Evolutionary conservation across 2,113 vertebrate genomes (phyloP).

Genomic region (Dasyprocta punctata): DNA sequence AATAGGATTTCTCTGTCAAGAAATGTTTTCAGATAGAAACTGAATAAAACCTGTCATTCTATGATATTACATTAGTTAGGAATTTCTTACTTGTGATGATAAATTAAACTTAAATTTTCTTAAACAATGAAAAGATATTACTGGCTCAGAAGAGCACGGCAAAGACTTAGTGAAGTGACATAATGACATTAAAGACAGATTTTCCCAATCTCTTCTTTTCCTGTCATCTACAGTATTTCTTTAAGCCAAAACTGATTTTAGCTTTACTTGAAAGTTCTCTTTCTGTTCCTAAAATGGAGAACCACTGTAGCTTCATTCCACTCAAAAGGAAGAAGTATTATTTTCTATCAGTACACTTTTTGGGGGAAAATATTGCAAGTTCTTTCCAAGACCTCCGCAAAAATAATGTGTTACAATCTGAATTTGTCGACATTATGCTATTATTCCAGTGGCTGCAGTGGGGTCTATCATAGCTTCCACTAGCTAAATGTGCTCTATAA

Average conservation of each 20-base stretch:
- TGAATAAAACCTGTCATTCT: background rate
- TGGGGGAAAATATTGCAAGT: background rate
- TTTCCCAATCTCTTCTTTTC: background rate
- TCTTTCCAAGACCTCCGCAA: background rate
- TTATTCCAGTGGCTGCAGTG: rapidly evolving
- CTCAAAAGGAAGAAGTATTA: background rate
- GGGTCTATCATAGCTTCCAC: background rate
- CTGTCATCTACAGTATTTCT: background rate
- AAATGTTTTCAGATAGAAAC: slow-evolving; percentile 31
- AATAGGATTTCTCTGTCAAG: background rate
- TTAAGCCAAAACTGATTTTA: background rate
- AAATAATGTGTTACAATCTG: background rate
- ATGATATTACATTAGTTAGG: background rate
- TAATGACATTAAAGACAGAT: background rate
- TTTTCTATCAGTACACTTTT: background rate
- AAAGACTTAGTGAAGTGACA: background rate
- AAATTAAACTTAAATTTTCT: slow-evolving; percentile 47
- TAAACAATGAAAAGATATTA: background rate
- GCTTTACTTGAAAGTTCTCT: slow-evolving; percentile 1
- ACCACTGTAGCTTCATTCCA: background rate
- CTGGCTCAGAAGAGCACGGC: background rate
- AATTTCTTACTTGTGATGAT: background rate
- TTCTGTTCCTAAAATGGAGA: slow-evolving; percentile 10
- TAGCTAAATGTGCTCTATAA: background rate
- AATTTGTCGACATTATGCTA: background rate